Evolutionary conservation across 2,797 vertebrate species (phyloP).

Genomic region (Acanthopagrus latus): DNA sequence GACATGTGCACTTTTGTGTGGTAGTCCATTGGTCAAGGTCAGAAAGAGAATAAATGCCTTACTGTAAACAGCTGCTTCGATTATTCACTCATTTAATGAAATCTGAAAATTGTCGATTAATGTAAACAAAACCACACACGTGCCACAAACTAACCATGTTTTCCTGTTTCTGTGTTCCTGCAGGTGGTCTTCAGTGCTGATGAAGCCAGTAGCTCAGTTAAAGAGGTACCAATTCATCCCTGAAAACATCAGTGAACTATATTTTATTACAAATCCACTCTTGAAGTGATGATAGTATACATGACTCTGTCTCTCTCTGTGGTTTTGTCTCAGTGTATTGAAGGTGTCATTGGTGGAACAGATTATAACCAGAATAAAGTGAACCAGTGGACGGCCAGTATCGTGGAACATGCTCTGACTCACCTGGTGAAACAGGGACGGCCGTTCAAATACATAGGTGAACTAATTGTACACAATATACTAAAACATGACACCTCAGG

Average conservation of each 20-base stretch:
- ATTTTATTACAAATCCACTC: neutral
- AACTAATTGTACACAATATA: neutral
- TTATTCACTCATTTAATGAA: too few species aligned
- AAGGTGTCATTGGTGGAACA: slow-evolving; percentile 91
- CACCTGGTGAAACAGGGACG: slow-evolving; percentile 95
- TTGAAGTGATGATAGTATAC: slow-evolving; percentile 1
- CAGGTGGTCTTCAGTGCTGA: slow-evolving; percentile 92
- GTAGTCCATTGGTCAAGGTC: too few species aligned
- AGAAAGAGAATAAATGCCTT: too few species aligned
- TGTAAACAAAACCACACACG: neutral
- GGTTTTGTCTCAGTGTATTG: slow-evolving; percentile 87
- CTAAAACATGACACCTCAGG: neutral
- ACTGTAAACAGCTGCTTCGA: too few species aligned
- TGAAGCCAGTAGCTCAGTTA: slow-evolving; percentile 91
- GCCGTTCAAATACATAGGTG: slow-evolving; percentile 96
- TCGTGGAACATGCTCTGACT: slow-evolving; percentile 94
- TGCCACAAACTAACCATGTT: neutral
- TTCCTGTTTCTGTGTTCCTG: slow-evolving; percentile 30
- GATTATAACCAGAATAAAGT: slow-evolving; percentile 96
- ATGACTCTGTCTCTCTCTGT: slow-evolving; percentile 25
- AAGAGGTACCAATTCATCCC: slow-evolving; percentile 87
- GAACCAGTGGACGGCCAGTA: slow-evolving; percentile 96
- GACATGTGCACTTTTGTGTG: too few species aligned
- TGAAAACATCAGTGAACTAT: neutral
- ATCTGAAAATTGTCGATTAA: neutral